Evolutionary conservation across 2,113 vertebrate genomes (phyloP).

Genomic region (Tragelaphus strepsiceros): DNA sequence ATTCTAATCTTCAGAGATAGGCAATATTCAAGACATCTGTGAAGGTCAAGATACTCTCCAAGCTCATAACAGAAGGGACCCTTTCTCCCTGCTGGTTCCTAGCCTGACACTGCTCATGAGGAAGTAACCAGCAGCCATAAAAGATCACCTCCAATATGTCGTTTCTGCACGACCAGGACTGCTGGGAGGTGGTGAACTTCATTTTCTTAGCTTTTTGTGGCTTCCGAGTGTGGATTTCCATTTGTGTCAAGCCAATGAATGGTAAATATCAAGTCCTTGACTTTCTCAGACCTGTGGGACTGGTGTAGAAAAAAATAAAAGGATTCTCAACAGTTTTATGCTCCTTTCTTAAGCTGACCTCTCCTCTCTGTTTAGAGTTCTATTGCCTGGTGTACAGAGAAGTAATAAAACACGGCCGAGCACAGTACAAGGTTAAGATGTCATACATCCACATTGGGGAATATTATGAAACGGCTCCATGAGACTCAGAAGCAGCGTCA

Average conservation of each 20-base stretch:
- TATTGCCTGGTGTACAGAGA: constrained; percentile 30
- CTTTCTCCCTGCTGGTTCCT: constrained; percentile 62
- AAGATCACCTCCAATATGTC: constrained; percentile 47
- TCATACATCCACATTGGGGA: background rate
- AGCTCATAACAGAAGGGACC: constrained; percentile 48
- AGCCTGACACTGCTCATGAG: constrained; percentile 62
- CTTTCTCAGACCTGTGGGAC: constrained; percentile 65
- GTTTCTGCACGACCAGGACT: constrained; percentile 57
- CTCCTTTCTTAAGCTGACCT: constrained; percentile 66
- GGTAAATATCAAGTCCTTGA: constrained; percentile 77
- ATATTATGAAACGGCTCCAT: background rate
- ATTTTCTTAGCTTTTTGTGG: constrained; percentile 69
- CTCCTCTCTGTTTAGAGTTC: constrained; percentile 37
- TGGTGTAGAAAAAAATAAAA: constrained; percentile 63
- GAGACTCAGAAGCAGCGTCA: background rate
- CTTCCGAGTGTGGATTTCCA: constrained; percentile 66
- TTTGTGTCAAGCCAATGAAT: constrained; percentile 74
- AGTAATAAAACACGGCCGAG: constrained; percentile 62
- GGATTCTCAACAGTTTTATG: constrained; percentile 23
- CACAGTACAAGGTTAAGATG: background rate
- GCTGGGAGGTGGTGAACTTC: constrained; percentile 74
- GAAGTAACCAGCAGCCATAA: constrained; percentile 40
- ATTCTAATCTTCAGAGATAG: constrained; percentile 62
- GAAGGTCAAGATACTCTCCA: constrained; percentile 58
- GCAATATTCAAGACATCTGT: constrained; percentile 39